Evolutionary conservation across 1,140 invertebrate genomes (phyloP), one percentile per base, ranked within the genome.

Genomic region (Eupeodes corollae): DNA sequence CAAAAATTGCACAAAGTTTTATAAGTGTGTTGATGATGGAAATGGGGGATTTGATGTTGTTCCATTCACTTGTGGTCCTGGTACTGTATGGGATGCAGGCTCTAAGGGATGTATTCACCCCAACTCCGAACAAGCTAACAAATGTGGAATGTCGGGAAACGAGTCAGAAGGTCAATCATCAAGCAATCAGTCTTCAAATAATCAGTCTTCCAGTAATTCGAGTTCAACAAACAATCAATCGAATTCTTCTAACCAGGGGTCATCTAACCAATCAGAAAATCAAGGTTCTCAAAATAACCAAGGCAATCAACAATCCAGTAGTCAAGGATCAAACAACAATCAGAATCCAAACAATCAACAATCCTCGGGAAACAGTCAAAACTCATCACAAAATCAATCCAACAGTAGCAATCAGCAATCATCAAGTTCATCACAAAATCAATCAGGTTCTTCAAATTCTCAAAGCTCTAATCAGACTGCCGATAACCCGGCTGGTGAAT

Each of bases 21-120:
- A 83, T 51, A 72, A 80, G 55, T 85, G 83, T 62, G 76, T 83
- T 0, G 68, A 73, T 48, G 70, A 77, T 45, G 77, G 75, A 1
- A 62, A 69, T 32, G 73, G 70, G 12, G 71, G 70, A 2, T 79
- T 67, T 35, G 70, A 57, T 26, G 75, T 63, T 51, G 72, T 79
- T 55, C 69, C 79, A 34, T 84, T 80, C 54, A 70, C 69, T 46
- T 84, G 81, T 60, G 78, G 73, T 0, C 63, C 67, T 19, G 80
- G 79, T 45, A 84, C 81, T 3, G 72, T 72, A 15, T 75, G 71
- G 70, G 72, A 74, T 58, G 56, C 70, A 10, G 52, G 55, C 33
- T 51, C 69, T 0, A 60, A 63, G 47, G 72, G 69, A 21, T 74
- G 73, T 49, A 69, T 64, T 42, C 56, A 61, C 49, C 75, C 81